Base-by-base conservation (phyloP, 2,113 vertebrate genomes). In the Halichoerus grypus region DNA sequence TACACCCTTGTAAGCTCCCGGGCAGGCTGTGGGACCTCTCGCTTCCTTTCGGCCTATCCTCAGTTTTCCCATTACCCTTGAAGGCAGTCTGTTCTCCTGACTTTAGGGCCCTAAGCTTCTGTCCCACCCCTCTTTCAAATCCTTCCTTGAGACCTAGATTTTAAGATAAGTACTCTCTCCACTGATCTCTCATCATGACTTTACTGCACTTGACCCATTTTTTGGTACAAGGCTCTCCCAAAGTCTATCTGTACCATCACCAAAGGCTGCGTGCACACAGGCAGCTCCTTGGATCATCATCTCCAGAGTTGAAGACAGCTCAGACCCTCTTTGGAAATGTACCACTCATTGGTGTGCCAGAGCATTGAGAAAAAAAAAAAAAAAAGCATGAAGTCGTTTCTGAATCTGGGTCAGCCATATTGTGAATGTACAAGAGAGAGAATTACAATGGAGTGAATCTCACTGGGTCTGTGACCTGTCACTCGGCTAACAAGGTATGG, bases 301-400 rank as follows among this genome's bases (percentile, higher is more conserved):
- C 77, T 88, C 69, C 24, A 97, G 93, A 95, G 93, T 42, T 88
- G 88, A 97, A 3, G 71, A 72, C 8, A 67, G 89, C 88, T 97
- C 59, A 97, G 90, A 63, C 55, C 79, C 59, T 95, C 83, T 95
- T 95, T 95, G 94, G 92, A 98, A 97, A 98, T 88, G 92, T 77
- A 93, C 42, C 92, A 91, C 69, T 96, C 46, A 13, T 51, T 79
- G 74, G 83, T 79, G 77, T 87, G 61, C 46, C 65, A 61, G 49
- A 65, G 13, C 19, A 79, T 0, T 49, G 31, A 95, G 18, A 65
- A 65, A 67, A 67, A 69, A 69, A 69, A 69, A 69, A 59, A 22
- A 59, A 49, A 91, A 90, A 79, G 36, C 21, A 69, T 15, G 12
- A 90, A 96, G 84, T 79, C 4, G 22, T 67, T 88, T 94, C 74